A percentile compares a stretch with the other conserved stretches of the same genome.
phyloP scores from a whole-genome alignment of 2,797 vertebrate genomes.

The Acanthurus lineatus region DNA sequence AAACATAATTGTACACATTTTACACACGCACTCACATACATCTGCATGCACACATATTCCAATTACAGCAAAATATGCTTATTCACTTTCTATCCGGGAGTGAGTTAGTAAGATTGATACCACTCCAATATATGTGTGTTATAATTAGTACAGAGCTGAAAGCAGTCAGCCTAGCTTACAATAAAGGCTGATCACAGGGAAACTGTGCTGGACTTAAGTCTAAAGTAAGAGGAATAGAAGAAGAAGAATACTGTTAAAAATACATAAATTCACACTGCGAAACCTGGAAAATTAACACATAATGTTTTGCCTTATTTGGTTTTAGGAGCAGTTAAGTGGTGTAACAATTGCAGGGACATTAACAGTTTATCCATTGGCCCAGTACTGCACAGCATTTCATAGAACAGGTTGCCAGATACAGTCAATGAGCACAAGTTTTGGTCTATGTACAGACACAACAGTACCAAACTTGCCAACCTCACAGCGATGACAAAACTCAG shows the following conservation, averaged over 20 bases:
- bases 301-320: background rate
- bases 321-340: background rate
- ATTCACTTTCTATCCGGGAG: no score
- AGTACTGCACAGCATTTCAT: background rate
- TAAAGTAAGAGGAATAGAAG: background rate
- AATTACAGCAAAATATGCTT: background rate
- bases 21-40: background rate
- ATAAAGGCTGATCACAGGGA: background rate
- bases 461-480: background rate
- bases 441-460: background rate
- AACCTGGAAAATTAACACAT: background rate
- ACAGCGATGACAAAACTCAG: background rate
- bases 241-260: no score
- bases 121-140: slow-evolving; percentile 1
- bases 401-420: slow-evolving; percentile 1
- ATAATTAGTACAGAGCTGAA: background rate
- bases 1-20: slow-evolving; percentile 12
- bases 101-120: background rate
- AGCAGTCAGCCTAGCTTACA: background rate
- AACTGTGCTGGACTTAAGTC: background rate
- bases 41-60: background rate
- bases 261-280: background rate
- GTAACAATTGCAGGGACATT: background rate
- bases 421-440: background rate
- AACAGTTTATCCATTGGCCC: background rate